A percentile compares a stretch with the other conserved stretches of the same genome.
Evolutionary conservation across 2,797 vertebrate genomes (phyloP).

Genomic region (Tapera naevia): DNA sequence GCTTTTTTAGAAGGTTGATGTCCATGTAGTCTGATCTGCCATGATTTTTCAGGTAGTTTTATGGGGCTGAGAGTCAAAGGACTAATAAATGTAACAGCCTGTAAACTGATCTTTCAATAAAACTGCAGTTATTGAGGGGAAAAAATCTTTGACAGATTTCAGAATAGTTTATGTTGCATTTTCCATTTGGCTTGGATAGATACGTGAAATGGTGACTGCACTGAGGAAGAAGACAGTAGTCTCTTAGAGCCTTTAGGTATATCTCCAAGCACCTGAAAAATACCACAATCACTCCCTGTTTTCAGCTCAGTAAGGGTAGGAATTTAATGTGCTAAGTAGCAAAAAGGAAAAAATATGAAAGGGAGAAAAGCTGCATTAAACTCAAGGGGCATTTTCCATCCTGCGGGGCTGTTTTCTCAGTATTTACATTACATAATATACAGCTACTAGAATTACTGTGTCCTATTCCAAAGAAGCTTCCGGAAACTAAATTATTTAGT

Average conservation of each 20-base stretch:
- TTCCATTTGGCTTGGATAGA: constrained; percentile 60
- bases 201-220: constrained; percentile 8
- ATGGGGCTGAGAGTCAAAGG: neutral
- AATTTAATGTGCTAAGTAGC: neutral
- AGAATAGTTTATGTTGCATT: constrained; percentile 2
- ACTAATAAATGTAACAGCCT: neutral
- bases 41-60: constrained; percentile 18
- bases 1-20: neutral
- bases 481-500: constrained; percentile 23
- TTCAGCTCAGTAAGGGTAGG: neutral
- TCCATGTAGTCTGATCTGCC: neutral
- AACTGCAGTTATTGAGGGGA: neutral
- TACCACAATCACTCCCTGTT: constrained; percentile 29
- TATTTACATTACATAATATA: constrained; percentile 40
- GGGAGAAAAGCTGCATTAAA: constrained; percentile 14
- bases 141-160: neutral
- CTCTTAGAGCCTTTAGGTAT: neutral
- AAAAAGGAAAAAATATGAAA: neutral
- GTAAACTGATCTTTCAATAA: constrained; percentile 61
- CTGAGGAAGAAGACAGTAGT: constrained; percentile 13
- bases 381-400: constrained; percentile 39
- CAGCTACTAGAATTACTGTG: constrained; percentile 53
- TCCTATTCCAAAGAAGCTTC: constrained; percentile 33
- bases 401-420: neutral
- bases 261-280: constrained; percentile 53